A percentile compares a stretch with the other conserved stretches of the same genome.
These are phyloP conservation scores for Aldrovandia affinis DNA, from an alignment of 2,797 vertebrate genomes.

Conservation along the genomic window DNA sequence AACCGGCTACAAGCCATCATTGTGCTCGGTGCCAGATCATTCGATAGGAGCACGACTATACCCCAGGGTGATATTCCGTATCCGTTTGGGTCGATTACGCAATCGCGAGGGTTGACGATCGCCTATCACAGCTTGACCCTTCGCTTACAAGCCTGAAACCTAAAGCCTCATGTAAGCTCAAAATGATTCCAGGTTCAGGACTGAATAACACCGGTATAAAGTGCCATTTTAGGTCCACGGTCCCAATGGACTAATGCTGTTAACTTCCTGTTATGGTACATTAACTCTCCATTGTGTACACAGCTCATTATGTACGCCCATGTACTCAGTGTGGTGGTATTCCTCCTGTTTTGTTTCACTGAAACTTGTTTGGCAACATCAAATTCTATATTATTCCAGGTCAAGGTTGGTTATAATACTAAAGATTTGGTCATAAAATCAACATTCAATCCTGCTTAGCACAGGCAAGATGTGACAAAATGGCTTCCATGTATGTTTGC, in stretches of 20 bases:
- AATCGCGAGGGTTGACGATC: not conserved
- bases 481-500: too few species aligned
- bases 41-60: not conserved
- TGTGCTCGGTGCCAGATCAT: not conserved
- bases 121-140: not conserved
- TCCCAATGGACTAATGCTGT: not conserved
- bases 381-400: too few species aligned
- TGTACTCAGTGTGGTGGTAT: not conserved
- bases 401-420: too few species aligned
- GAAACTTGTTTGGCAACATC: too few species aligned
- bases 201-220: not conserved
- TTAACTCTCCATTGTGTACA: not conserved
- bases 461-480: too few species aligned
- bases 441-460: too few species aligned
- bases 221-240: not conserved
- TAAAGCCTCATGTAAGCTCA: not conserved
- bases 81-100: too few species aligned
- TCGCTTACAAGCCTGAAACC: not conserved
- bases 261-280: not conserved
- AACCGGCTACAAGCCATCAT: not conserved
- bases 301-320: not conserved
- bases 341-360: too few species aligned
- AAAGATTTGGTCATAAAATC: too few species aligned
- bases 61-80: not conserved
- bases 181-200: not conserved